A percentile compares a stretch with the other conserved stretches of the same genome.
Evolutionary conservation across 2,888 invertebrate genomes (phyloP).

Genomic region (Sphaerophoria taeniata): DNA sequence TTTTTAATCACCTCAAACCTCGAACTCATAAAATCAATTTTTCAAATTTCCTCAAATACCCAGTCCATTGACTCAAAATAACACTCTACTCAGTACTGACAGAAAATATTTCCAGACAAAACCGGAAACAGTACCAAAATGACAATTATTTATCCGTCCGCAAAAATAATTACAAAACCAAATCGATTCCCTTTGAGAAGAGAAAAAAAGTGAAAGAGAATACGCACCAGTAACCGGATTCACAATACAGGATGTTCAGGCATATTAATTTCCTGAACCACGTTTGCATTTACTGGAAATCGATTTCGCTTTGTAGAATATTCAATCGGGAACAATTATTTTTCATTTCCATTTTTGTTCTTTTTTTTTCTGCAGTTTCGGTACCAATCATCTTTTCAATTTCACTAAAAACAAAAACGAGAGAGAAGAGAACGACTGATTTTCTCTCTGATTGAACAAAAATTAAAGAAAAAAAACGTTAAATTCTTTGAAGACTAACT

Average conservation of each 20-base stretch:
- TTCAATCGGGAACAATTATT: constrained; percentile 7
- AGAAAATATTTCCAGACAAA: not conserved
- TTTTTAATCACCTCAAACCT: too few species aligned
- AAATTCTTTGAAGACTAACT: constrained; percentile 38
- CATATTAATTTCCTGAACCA: constrained; percentile 60
- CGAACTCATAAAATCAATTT: too few species aligned
- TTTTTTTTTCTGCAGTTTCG: constrained; percentile 1
- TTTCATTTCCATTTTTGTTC: not conserved
- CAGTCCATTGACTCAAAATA: not conserved
- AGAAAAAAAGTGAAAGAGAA: not conserved
- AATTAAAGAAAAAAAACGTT: constrained; percentile 37
- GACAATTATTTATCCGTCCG: constrained; percentile 31
- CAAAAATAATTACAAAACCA: constrained; percentile 52
- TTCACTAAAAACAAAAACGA: not conserved
- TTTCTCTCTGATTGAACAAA: constrained; percentile 48
- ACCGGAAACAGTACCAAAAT: constrained; percentile 19
- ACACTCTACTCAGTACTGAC: not conserved
- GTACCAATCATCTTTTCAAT: constrained; percentile 4
- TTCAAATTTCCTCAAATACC: too few species aligned
- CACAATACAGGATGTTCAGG: constrained; percentile 46
- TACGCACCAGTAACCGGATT: constrained; percentile 40
- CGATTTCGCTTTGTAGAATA: constrained; percentile 27
- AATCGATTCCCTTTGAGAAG: constrained; percentile 36
- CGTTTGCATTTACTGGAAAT: constrained; percentile 21
- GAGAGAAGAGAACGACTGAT: constrained; percentile 20